A percentile compares a stretch with the other conserved stretches of the same genome.
These are phyloP conservation scores for Temnothorax ravouxi DNA, from an alignment of 2,888 invertebrate genomes.

Conservation along the genomic window DNA sequence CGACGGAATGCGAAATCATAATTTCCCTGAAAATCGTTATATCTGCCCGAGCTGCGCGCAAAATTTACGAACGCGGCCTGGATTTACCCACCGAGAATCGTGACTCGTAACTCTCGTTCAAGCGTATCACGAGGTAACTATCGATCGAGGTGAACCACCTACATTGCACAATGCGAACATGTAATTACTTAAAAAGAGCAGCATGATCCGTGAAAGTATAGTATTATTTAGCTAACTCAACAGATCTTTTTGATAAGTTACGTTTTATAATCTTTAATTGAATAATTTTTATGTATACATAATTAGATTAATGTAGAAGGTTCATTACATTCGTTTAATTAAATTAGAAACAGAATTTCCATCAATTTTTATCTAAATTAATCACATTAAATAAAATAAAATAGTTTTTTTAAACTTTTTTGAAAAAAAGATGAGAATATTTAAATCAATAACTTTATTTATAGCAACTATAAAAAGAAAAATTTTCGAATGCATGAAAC, in stretches of 20 bases:
- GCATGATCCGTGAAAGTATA: conserved; percentile 12
- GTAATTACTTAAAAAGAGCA: conserved; percentile 42
- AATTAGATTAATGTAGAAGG: background rate
- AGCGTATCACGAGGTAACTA: conserved; percentile 41
- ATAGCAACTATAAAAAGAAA: background rate
- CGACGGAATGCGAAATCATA: conserved; percentile 6
- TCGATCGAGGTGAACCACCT: conserved; percentile 44
- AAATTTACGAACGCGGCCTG: conserved; percentile 45
- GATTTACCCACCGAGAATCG: conserved; percentile 36
- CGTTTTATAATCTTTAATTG: background rate
- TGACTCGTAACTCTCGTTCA: conserved; percentile 48
- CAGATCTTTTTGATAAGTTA: background rate
- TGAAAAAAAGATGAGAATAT: background rate
- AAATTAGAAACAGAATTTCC: background rate
- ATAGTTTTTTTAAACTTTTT: background rate
- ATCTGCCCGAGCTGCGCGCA: background rate
- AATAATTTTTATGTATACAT: background rate
- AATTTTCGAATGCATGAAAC: background rate
- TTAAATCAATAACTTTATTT: background rate
- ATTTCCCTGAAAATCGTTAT: conserved; percentile 35
- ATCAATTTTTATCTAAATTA: background rate
- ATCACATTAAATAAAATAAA: background rate
- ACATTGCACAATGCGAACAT: conserved; percentile 16
- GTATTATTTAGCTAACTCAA: background rate
- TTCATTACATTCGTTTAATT: background rate